phyloP scores from a whole-genome alignment of 2,888 invertebrate species.

The Dioctria rufipes region DNA sequence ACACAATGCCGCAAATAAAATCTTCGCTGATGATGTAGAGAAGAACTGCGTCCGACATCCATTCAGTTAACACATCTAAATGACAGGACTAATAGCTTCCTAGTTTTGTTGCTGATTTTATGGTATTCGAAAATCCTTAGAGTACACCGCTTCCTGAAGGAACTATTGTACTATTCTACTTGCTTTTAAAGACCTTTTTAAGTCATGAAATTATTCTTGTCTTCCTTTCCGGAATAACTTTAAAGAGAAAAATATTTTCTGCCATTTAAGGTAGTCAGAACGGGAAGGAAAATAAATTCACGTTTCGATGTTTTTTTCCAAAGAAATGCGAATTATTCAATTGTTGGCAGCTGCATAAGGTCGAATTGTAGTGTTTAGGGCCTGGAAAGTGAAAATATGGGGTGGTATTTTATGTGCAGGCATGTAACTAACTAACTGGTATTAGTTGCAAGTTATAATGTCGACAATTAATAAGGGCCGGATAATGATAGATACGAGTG shows the following conservation, averaged over 20 bases:
- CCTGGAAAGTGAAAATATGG: no score
- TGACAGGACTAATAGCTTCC: not conserved
- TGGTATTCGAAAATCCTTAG: constrained; percentile 17
- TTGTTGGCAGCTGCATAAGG: constrained; percentile 24
- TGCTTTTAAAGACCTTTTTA: not conserved
- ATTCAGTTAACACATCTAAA: not conserved
- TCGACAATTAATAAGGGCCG: no score
- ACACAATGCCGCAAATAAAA: no score
- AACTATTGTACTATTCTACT: constrained; percentile 18
- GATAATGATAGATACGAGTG: no score
- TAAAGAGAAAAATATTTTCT: not conserved
- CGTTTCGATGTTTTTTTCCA: not conserved
- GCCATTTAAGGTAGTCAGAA: constrained; percentile 16
- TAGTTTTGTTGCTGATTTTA: not conserved
- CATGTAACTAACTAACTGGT: no score
- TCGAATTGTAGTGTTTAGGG: no score
- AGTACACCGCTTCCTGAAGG: not conserved
- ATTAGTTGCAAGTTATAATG: no score
- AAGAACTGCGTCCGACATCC: not conserved
- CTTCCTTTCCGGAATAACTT: not conserved
- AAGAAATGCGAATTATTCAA: not conserved
- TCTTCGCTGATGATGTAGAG: no score
- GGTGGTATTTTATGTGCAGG: no score
- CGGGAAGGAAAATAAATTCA: constrained; percentile 42
- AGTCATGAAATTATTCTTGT: not conserved